Percentiles rank a stretch among this genome's conserved stretches.
These are phyloP conservation scores for Sipha maydis DNA, from an alignment of 2,888 invertebrate genomes.

Conservation along the genomic window DNA sequence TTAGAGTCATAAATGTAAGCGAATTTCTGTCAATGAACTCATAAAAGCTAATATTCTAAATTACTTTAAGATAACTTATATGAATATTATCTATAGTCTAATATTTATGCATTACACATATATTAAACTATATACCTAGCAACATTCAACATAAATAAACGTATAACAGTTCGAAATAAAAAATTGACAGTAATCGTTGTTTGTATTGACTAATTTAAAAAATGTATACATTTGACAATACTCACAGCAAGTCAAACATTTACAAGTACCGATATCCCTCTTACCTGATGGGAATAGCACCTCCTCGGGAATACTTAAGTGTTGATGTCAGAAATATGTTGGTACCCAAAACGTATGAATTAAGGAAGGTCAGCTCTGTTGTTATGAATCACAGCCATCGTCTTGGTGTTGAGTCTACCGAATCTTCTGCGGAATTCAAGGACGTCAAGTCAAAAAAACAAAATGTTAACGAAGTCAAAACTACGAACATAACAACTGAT, in stretches of 20 bases:
- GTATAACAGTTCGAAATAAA: not conserved
- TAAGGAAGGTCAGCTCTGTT: conserved; percentile 5
- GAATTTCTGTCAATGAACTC: no score
- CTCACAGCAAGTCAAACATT: not conserved
- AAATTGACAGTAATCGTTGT: not conserved
- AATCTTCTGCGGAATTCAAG: not conserved
- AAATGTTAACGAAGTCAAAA: not conserved
- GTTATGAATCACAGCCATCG: not conserved
- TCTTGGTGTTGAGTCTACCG: not conserved
- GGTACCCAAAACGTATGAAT: conserved; percentile 11
- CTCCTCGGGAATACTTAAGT: not conserved
- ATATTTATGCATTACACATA: no score
- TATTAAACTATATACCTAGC: not conserved
- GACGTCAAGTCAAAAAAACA: not conserved
- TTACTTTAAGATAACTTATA: no score
- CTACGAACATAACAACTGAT: not conserved
- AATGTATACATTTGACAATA: not conserved
- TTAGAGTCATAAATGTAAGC: no score
- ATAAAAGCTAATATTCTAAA: no score
- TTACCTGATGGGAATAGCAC: not conserved
- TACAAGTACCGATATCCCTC: not conserved
- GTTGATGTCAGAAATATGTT: not conserved
- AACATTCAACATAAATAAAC: not conserved
- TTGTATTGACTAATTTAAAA: not conserved
- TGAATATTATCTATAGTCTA: no score